Conservation (phyloP, 1,140 invertebrate species). For the Papilio glaucus region DNA sequence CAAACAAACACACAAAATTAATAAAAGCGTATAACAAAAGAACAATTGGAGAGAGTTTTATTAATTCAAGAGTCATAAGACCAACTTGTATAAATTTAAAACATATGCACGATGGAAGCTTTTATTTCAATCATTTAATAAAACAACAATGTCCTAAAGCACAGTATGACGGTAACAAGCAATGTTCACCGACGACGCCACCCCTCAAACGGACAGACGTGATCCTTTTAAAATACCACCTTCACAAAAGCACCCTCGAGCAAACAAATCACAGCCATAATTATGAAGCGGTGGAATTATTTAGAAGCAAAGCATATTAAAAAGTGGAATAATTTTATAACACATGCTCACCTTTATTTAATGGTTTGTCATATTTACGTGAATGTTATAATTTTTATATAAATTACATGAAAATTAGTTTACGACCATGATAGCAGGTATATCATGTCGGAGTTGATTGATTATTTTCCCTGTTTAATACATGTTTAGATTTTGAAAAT, state of each 20-base stretch:
- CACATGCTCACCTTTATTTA: not conserved
- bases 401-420: too few species aligned
- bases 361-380: not conserved
- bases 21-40: too few species aligned
- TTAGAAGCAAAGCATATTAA: not conserved
- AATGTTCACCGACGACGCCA: slow-evolving; percentile 13
- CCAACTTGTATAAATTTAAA: too few species aligned
- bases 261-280: slow-evolving; percentile 21
- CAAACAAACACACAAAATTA: too few species aligned
- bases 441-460: too few species aligned
- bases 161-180: not conserved
- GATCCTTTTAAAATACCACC: slow-evolving; percentile 21
- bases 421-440: too few species aligned
- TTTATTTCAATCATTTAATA: not conserved
- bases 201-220: slow-evolving; percentile 1
- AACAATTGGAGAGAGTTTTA: too few species aligned
- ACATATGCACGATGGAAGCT: not conserved
- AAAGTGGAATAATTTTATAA: not conserved
- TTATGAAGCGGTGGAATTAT: slow-evolving; percentile 7
- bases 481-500: too few species aligned
- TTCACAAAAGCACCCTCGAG: slow-evolving; percentile 20
- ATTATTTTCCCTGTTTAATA: not conserved
- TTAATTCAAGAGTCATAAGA: too few species aligned
- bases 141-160: slow-evolving; percentile 13
- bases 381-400: too few species aligned